A percentile compares a stretch with the other conserved stretches of the same genome.
These are phyloP conservation scores for Callinectes sapidus DNA, from an alignment of 2,888 invertebrate species.

Conservation along the genomic window DNA sequence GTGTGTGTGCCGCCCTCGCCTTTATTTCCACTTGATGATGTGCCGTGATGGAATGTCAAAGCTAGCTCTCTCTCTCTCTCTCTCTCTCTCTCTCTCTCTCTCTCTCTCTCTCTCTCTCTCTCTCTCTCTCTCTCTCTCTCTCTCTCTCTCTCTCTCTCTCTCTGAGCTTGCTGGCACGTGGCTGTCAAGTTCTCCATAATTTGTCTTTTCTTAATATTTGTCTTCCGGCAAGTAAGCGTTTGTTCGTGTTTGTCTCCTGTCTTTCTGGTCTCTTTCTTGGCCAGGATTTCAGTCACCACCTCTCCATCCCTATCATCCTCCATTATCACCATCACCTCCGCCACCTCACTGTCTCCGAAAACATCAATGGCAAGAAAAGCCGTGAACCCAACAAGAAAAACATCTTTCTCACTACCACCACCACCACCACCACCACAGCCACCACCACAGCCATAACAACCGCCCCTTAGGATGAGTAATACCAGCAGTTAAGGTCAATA, in stretches of 20 bases:
- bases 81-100: too few relatives aligned
- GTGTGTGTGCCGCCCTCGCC: neutral
- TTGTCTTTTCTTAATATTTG: neutral
- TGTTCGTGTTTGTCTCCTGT: neutral
- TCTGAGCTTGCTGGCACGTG: neutral
- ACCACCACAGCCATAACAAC: neutral
- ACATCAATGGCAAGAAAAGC: neutral
- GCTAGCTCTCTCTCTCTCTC: too few relatives aligned
- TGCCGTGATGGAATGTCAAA: neutral
- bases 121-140: constrained; percentile 44
- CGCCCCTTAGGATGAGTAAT: neutral
- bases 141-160: constrained; percentile 30
- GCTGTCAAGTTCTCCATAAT: neutral
- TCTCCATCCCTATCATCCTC: neutral
- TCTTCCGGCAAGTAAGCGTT: neutral
- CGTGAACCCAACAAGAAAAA: neutral
- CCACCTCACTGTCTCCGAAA: neutral
- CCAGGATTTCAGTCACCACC: neutral
- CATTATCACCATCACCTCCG: neutral
- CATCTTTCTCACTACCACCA: neutral
- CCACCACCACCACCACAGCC: neutral
- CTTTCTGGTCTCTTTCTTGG: neutral
- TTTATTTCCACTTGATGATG: neutral
- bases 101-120: constrained; percentile 47
- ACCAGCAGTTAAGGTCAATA: neutral